A percentile compares a stretch with the other conserved stretches of the same genome.
Evolutionary conservation across 2,888 invertebrate species (phyloP).

Genomic region (Diaprepes abbreviatus): DNA sequence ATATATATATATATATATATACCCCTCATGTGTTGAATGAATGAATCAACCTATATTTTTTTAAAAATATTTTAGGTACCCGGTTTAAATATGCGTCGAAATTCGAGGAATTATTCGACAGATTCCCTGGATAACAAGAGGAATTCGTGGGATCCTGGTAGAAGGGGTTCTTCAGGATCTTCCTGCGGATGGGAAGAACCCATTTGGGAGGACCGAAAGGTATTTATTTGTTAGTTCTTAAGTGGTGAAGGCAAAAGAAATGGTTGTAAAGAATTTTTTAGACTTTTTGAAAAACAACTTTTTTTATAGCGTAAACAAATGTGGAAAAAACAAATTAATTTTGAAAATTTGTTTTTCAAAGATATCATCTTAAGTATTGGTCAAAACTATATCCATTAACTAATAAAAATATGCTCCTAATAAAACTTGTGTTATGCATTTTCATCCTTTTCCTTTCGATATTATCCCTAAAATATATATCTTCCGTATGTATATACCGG

Average conservation of each 20-base stretch:
- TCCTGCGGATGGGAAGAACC: slow-evolving; percentile 71
- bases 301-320: too few relatives aligned
- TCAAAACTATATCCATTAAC: too few relatives aligned
- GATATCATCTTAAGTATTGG: too few relatives aligned
- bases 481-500: too few relatives aligned
- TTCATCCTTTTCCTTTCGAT: background rate
- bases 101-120: slow-evolving; percentile 73
- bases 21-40: too few relatives aligned
- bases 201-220: slow-evolving; percentile 71
- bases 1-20: too few relatives aligned
- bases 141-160: slow-evolving; percentile 78
- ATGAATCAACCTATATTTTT: background rate
- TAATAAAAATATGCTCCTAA: slow-evolving; percentile 1
- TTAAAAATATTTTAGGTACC: slow-evolving; percentile 62
- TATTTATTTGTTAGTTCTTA: slow-evolving; percentile 13
- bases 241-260: background rate
- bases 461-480: too few relatives aligned
- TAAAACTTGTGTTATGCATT: background rate
- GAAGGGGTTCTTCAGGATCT: slow-evolving; percentile 76
- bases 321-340: too few relatives aligned
- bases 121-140: slow-evolving; percentile 80
- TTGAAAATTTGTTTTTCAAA: too few relatives aligned
- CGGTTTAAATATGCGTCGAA: slow-evolving; percentile 70
- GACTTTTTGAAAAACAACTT: too few relatives aligned
- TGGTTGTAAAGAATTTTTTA: too few relatives aligned